Evolutionary conservation across 2,888 invertebrate genomes (phyloP), one percentile per base, ranked within the genome.

Genomic region (Emmelina monodactyla): DNA sequence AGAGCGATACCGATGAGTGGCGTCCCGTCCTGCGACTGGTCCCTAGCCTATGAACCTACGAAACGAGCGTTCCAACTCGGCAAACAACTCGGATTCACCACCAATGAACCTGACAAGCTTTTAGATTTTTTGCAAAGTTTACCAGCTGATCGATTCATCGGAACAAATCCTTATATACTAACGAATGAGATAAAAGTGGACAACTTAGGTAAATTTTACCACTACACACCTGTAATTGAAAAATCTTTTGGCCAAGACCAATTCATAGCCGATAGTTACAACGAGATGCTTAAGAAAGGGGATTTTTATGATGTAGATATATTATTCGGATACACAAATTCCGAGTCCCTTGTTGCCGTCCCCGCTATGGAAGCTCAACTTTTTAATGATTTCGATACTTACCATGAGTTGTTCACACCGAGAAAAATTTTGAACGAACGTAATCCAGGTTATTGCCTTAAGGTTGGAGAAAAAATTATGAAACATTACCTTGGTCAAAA

Each of bases 321-420:
- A 56, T 82, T 92, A 52, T 75, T 87, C 14, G 91, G 91, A 1
- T 57, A 87, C 6, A 90, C 87, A 7, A 82, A 82, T 1, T 82
- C 87, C 35, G 91, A 91, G 67, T 84, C 86, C 0, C 15, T 59
- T 10, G 2, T 59, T 1, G 47, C 33, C 1, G 16, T 57, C 12
- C 19, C 37, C 2, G 0, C 4, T 2, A 36, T 50, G 6, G 50
- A 51, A 33, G 14, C 36, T 1, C 14, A 14, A 2, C 9, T 48
- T 0, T 34, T 51, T 0, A n/a, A 44, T 5, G 35, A 37, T 1
- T 61, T 55, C 33, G 46, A 47, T 7, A 49, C 41, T 35, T 58
- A 54, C 22, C 40, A 50, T 7, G 69, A 69, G 38, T 11, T 57
- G 9, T 37, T 63, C 1, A 52, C 59, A 1, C 66, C 69, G 1